Base-by-base conservation (phyloP, 1,140 invertebrate genomes). In the Aleiodes sp. region DNA sequence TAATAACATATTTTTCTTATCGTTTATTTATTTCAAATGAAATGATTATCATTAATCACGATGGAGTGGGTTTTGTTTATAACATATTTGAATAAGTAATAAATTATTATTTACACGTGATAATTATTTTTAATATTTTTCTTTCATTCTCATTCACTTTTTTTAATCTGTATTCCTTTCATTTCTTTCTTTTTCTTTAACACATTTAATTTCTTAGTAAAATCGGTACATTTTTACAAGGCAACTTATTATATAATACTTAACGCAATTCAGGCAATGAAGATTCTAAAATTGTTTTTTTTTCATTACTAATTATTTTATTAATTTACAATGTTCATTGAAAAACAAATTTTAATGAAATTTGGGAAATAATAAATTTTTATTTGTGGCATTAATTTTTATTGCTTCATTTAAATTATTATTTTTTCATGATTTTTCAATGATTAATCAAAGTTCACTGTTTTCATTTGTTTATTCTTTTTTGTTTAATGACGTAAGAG, bases 171-270 rank as follows among this genome's bases (percentile, higher is more conserved):
- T 33, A 21, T 63, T 24, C 16, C 26, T 59, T 19, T 59, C 14
- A 29, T 60, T 41, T 12, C 19, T 28, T 28, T 43, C 33, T 52
- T 73, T 77, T 77, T 74, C 72, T 78, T 78, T 78, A 79, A 79
- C 78, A 78, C 75, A 79, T 78, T 79, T 79, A 79, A 78, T 79
- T 78, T 78, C 78, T 77, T 76, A 76, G 76, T 79, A 77, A 80
- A 80, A 76, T 78, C 76, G 77, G 73, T 80, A 80, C 78, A 80
- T 80, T 78, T 80, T 78, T 80, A 80, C 78, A 79, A 79, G 78
- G 77, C 76, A 80, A 80, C 78, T 80, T 80, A 80, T 77, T 57
- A 73, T 80, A 79, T 72, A 77, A 76, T 77, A 77, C 74, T 77
- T 78, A 74, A 79, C 75, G 60, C 77, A 77, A 78, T 79, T 41